Conservation (phyloP, 2,888 invertebrate species). For the Rhaphigaster nebulosa region DNA sequence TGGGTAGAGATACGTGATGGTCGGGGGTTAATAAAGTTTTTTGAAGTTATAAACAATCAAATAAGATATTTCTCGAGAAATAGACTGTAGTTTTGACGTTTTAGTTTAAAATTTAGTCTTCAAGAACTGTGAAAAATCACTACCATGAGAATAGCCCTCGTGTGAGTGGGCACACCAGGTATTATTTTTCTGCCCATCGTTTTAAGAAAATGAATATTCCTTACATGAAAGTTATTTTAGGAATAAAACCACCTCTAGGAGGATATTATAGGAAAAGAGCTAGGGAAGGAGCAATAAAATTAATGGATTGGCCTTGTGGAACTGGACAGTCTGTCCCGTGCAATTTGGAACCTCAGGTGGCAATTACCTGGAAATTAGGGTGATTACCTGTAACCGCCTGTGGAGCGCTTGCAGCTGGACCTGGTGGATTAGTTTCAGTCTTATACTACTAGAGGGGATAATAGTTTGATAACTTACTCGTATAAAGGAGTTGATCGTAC, state of each 20-base stretch:
- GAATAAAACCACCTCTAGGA: background rate
- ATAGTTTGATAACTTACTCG: background rate
- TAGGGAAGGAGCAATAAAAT: background rate
- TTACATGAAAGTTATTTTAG: background rate
- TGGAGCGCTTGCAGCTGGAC: background rate
- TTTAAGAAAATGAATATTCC: background rate
- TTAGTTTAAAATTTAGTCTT: too few relatives aligned
- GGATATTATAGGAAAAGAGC: conserved; percentile 24
- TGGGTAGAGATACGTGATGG: too few relatives aligned
- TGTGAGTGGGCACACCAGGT: too few relatives aligned
- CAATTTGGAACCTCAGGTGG: conserved; percentile 29
- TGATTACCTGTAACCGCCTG: conserved; percentile 6
- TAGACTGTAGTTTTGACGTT: too few relatives aligned
- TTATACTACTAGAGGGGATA: background rate
- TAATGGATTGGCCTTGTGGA: conserved; percentile 2
- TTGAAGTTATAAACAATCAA: too few relatives aligned
- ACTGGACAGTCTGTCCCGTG: background rate
- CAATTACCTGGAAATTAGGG: conserved; percentile 30
- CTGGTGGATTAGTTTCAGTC: background rate
- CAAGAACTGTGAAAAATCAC: too few relatives aligned
- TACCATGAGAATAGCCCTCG: too few relatives aligned
- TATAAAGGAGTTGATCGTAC: too few relatives aligned
- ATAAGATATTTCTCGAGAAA: too few relatives aligned
- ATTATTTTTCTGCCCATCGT: background rate
- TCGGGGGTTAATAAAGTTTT: too few relatives aligned